phyloP scores from a whole-genome alignment of 2,888 invertebrate genomes.

The Chrysomela aeneicollis region DNA sequence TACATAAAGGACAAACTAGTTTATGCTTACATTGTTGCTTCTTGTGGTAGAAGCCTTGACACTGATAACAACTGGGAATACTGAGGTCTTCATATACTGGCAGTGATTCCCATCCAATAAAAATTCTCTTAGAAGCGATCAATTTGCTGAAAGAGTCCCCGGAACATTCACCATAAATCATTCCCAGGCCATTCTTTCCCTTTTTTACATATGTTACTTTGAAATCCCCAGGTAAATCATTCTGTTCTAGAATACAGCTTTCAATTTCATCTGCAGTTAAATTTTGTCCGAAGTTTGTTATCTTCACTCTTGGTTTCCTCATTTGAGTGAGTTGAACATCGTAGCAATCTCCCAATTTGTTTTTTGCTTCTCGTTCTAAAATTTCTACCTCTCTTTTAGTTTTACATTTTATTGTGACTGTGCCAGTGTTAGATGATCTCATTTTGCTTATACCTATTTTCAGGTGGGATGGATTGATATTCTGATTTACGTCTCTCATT shows the following conservation, averaged over 20 bases:
- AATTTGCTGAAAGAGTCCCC: not conserved
- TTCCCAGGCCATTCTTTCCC: conserved; percentile 1
- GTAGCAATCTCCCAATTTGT: not conserved
- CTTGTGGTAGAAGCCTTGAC: not conserved
- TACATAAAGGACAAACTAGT: too few relatives aligned
- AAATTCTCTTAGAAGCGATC: too few relatives aligned
- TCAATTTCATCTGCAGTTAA: not conserved
- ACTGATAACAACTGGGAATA: not conserved
- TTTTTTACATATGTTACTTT: not conserved
- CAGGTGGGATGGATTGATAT: conserved; percentile 4
- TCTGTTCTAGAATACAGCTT: not conserved
- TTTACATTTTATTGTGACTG: conserved; percentile 1
- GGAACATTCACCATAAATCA: not conserved
- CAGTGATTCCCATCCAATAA: not conserved
- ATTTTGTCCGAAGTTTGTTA: conserved; percentile 1
- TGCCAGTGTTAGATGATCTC: conserved; percentile 2
- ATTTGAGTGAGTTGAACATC: not conserved
- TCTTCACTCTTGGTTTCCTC: not conserved
- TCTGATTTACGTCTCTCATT: not conserved
- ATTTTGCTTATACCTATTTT: conserved; percentile 4
- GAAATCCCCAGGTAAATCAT: not conserved
- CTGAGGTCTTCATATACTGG: not conserved
- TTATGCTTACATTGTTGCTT: not conserved
- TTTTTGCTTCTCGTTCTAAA: not conserved
- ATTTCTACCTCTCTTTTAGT: not conserved